Conservation (phyloP, 2,113 vertebrate species). For the Dermatemys mawii region DNA sequence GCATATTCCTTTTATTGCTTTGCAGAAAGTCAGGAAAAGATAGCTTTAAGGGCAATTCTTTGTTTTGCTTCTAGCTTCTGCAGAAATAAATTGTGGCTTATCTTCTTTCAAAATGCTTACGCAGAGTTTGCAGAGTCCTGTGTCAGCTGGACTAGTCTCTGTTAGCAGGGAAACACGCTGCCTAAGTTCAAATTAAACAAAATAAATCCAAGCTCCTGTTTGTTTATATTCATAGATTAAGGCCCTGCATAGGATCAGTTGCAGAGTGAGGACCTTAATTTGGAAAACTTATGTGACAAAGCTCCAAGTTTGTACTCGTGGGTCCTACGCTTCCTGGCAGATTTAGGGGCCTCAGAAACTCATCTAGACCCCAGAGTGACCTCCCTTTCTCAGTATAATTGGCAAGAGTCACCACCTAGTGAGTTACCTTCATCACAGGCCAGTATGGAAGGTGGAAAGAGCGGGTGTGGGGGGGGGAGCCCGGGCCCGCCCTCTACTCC, state of each 20-base stretch:
- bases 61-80: background rate
- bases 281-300: too few species aligned
- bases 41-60: background rate
- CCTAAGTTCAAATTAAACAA: background rate
- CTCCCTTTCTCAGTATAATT: too few species aligned
- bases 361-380: too few species aligned
- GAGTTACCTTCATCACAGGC: too few species aligned
- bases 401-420: too few species aligned
- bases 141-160: background rate
- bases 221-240: background rate
- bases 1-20: background rate
- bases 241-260: background rate
- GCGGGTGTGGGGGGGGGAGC: too few species aligned
- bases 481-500: too few species aligned
- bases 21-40: background rate
- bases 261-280: background rate
- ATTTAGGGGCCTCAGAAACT: too few species aligned
- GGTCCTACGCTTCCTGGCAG: too few species aligned
- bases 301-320: too few species aligned
- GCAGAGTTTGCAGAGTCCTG: background rate
- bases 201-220: background rate
- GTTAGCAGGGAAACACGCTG: background rate
- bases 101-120: background rate
- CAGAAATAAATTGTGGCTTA: background rate
- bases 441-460: too few species aligned